A percentile compares a stretch with the other conserved stretches of the same genome.
These are phyloP conservation scores for Sinocyclocheilus anshuiensis DNA, from an alignment of 2,113 vertebrate species.

Conservation along the genomic window DNA sequence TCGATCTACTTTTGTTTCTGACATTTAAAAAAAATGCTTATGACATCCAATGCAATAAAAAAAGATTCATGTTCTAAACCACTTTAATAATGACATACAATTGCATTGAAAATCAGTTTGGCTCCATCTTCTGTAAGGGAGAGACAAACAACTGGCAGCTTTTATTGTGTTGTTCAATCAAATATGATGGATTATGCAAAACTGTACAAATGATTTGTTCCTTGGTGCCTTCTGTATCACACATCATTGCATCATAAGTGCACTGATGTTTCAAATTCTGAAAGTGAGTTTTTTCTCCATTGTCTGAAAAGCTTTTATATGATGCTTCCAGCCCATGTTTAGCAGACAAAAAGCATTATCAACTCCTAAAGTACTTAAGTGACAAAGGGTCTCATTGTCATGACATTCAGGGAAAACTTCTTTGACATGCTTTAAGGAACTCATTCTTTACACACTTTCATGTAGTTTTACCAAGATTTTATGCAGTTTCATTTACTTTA, in stretches of 20 bases:
- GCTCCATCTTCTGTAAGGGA: background rate
- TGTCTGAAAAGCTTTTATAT: constrained; percentile 21
- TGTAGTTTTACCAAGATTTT: background rate
- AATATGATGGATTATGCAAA: background rate
- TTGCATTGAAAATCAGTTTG: background rate
- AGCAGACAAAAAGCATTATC: constrained; percentile 31
- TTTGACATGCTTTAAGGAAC: background rate
- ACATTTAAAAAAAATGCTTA: background rate
- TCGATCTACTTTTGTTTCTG: background rate
- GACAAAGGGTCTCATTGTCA: constrained; percentile 1
- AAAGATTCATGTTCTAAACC: background rate
- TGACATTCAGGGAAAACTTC: constrained; percentile 4
- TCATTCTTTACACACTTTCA: background rate
- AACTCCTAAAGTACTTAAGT: constrained; percentile 3
- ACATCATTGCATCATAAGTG: background rate
- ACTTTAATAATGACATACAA: background rate
- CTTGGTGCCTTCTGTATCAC: no score
- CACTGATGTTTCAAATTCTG: constrained; percentile 6
- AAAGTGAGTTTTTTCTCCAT: background rate
- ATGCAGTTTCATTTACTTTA: background rate
- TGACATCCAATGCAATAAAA: background rate
- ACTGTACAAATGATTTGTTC: background rate
- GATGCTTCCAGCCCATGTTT: background rate
- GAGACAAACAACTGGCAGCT: background rate
- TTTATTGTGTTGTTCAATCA: background rate